Evolutionary conservation across 2,888 invertebrate species (phyloP).

Genomic region (Hemistola chrysoprasaria): DNA sequence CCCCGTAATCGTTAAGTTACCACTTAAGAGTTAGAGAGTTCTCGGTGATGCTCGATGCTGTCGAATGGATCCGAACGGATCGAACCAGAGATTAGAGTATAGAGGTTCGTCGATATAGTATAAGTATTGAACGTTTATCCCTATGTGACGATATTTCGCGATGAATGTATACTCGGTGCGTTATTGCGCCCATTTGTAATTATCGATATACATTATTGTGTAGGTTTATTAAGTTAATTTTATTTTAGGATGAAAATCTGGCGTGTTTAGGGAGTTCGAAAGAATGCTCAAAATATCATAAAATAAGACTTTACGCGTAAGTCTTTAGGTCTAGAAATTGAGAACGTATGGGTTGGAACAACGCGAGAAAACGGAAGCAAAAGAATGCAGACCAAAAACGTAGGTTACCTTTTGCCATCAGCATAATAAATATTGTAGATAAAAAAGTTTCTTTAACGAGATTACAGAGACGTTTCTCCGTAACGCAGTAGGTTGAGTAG

Average conservation of each 20-base stretch:
- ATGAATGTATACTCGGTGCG: slow-evolving; percentile 77
- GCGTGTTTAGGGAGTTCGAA: slow-evolving; percentile 57
- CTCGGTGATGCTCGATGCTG: slow-evolving; percentile 62
- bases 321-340: slow-evolving; percentile 51
- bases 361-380: slow-evolving; percentile 45
- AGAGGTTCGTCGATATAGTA: slow-evolving; percentile 71
- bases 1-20: slow-evolving; percentile 80
- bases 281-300: slow-evolving; percentile 72
- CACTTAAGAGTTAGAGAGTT: slow-evolving; percentile 79
- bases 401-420: slow-evolving; percentile 80
- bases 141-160: slow-evolving; percentile 75
- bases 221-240: slow-evolving; percentile 76
- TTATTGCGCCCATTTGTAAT: slow-evolving; percentile 69
- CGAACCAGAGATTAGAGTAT: slow-evolving; percentile 72
- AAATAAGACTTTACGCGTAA: slow-evolving; percentile 52
- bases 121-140: slow-evolving; percentile 79
- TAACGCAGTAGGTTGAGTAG: slow-evolving; percentile 73
- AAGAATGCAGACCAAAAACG: slow-evolving; percentile 74
- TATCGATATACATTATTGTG: slow-evolving; percentile 67
- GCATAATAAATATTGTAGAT: slow-evolving; percentile 59
- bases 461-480: slow-evolving; percentile 50
- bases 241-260: slow-evolving; percentile 76
- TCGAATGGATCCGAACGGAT: slow-evolving; percentile 58
- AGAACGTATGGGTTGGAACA: slow-evolving; percentile 38
- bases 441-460: slow-evolving; percentile 47